Percentiles rank a stretch among this genome's conserved stretches.
Evolutionary conservation across 2,113 vertebrate species (phyloP).

Genomic region (Forbesichthys agassizii): DNA sequence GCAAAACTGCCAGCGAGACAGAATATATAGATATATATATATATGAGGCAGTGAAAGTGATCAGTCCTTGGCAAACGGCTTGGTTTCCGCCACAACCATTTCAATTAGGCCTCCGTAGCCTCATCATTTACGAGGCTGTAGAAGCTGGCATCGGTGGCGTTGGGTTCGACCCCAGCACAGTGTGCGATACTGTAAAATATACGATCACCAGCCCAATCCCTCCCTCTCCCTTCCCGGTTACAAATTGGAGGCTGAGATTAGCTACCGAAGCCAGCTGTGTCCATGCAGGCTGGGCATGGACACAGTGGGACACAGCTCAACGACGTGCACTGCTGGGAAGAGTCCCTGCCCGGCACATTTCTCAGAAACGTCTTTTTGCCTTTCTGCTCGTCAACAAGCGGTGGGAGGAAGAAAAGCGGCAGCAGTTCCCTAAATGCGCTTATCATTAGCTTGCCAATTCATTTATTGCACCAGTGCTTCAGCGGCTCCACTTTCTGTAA

Average conservation of each 20-base stretch:
- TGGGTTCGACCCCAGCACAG: constrained; percentile 39
- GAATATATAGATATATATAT: no score
- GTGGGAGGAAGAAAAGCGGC: constrained; percentile 35
- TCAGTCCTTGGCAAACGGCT: constrained; percentile 24
- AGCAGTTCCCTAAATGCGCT: constrained; percentile 21
- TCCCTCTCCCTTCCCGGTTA: constrained; percentile 38
- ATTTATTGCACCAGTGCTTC: constrained; percentile 23
- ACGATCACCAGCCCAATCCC: no score
- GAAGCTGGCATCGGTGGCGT: constrained; percentile 46
- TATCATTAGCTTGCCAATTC: constrained; percentile 23
- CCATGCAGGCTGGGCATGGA: constrained; percentile 8
- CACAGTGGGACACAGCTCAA: constrained; percentile 15
- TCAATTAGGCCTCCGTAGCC: constrained; percentile 50
- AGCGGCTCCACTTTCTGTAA: constrained; percentile 9
- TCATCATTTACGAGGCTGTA: constrained; percentile 57
- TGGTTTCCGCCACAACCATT: constrained; percentile 36
- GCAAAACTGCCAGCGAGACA: no score
- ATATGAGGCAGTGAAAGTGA: constrained; percentile 39
- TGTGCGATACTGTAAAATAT: constrained; percentile 55
- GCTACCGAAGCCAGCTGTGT: constrained; percentile 34
- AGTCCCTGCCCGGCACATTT: constrained; percentile 24
- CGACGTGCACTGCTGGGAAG: constrained; percentile 34
- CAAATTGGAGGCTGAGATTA: constrained; percentile 63
- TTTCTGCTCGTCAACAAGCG: constrained; percentile 37
- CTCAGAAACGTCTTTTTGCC: constrained; percentile 40